phyloP scores from a whole-genome alignment of 2,113 vertebrate genomes.

The Bos javanicus region DNA sequence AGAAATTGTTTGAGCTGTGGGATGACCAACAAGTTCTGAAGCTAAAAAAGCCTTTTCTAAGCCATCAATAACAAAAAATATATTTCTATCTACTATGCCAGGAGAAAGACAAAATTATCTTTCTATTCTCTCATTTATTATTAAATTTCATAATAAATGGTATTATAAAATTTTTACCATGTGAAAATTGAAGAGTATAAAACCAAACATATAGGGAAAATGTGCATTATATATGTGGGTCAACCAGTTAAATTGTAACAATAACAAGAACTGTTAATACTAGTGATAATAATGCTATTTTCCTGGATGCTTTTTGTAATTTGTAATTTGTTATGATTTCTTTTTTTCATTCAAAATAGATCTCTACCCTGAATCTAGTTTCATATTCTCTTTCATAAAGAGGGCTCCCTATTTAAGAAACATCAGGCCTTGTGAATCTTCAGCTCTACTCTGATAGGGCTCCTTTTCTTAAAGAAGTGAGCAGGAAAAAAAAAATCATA shows the following conservation, averaged over 20 bases:
- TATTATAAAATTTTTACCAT: neutral
- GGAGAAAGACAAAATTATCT: neutral
- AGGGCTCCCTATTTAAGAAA: neutral
- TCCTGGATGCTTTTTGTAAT: neutral
- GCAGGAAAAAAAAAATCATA: neutral
- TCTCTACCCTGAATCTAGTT: neutral
- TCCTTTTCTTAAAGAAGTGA: neutral
- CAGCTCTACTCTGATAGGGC: neutral
- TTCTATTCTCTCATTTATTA: neutral
- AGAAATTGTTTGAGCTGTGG: neutral
- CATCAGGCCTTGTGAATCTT: neutral
- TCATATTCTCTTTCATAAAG: neutral
- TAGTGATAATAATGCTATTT: neutral
- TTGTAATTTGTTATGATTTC: neutral
- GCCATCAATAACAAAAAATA: neutral
- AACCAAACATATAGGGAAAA: neutral
- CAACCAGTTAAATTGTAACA: neutral
- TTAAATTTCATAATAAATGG: neutral
- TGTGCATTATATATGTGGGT: neutral
- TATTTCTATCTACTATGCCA: neutral
- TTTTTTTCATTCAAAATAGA: neutral
- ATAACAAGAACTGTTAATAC: neutral
- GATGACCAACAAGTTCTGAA: neutral
- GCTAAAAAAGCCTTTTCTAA: neutral
- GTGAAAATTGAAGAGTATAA: neutral